Percentiles rank a stretch among this genome's conserved stretches.
phyloP scores from a whole-genome alignment of 2,797 vertebrate genomes.

The Chloroceryle inda region DNA sequence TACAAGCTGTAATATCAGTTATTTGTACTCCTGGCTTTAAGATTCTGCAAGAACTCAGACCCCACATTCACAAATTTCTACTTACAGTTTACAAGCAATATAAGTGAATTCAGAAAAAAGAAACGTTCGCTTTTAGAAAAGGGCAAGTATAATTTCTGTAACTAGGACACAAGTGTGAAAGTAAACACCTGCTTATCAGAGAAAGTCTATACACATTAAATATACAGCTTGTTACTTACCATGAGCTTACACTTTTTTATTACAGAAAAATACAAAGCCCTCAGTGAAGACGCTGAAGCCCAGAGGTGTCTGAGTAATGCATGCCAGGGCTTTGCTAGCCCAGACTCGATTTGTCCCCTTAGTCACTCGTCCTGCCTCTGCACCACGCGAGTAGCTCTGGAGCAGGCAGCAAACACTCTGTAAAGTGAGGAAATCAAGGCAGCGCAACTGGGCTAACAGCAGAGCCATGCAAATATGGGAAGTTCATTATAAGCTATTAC shows the following conservation, averaged over 20 bases:
- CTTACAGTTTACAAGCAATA: background rate
- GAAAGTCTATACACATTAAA: background rate
- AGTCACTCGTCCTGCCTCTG: background rate
- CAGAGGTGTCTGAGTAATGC: background rate
- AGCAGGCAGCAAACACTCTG: background rate
- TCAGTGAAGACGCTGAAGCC: rapidly evolving
- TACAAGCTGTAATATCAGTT: background rate
- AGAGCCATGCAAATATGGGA: rapidly evolving
- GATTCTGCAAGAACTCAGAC: background rate
- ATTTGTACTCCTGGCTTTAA: background rate
- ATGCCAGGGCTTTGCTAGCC: background rate
- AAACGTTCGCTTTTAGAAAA: background rate
- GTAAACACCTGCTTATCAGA: background rate
- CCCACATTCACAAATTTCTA: background rate
- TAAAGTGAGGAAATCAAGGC: rapidly evolving
- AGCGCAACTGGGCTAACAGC: rapidly evolving
- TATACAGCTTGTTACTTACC: background rate
- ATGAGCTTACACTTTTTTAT: background rate
- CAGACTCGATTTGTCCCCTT: background rate
- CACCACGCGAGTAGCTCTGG: rapidly evolving
- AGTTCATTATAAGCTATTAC: rapidly evolving
- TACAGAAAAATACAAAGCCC: background rate
- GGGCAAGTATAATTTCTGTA: background rate
- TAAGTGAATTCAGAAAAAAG: background rate
- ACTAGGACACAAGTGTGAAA: background rate